phyloP scores from a whole-genome alignment of 64 coral and sea anemone genomes.

The Stichodactyla mertensii region DNA sequence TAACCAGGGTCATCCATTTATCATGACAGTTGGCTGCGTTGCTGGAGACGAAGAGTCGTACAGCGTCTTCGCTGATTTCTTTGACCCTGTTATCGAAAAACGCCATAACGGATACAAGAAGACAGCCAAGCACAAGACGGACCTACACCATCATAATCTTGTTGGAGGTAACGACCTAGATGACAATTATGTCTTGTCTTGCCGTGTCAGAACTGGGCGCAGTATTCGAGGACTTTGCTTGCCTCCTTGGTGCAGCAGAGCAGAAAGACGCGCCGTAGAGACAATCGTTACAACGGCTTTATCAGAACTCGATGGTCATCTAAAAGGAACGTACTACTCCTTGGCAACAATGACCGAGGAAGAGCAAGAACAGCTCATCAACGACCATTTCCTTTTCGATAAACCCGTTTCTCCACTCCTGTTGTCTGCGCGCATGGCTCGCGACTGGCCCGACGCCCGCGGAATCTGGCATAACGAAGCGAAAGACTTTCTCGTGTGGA shows the following conservation, averaged over 20 bases:
- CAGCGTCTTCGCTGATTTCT: conserved; percentile 69
- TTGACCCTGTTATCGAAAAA: conserved; percentile 77
- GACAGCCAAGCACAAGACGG: conserved; percentile 74
- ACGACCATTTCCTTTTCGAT: conserved; percentile 90
- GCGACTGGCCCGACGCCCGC: conserved; percentile 90
- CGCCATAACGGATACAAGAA: conserved; percentile 80
- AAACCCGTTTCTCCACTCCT: conserved; percentile 85
- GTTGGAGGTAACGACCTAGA: conserved; percentile 84
- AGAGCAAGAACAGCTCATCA: conserved; percentile 82
- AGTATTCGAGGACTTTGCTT: conserved; percentile 76
- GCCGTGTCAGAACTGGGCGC: conserved; percentile 81
- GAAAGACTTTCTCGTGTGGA: conserved; percentile 81
- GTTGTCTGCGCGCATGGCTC: conserved; percentile 66
- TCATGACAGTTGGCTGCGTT: conserved; percentile 91
- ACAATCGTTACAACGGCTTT: conserved; percentile 56
- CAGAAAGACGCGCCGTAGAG: conserved; percentile 73
- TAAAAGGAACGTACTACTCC: conserved; percentile 82
- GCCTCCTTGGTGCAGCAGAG: conserved; percentile 73
- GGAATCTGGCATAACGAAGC: conserved; percentile 86
- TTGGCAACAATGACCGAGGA: conserved; percentile 62
- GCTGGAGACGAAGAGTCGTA: conserved; percentile 85
- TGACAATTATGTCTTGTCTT: conserved; percentile 62
- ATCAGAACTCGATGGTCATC: conserved; percentile 55
- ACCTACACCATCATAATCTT: conserved; percentile 63
- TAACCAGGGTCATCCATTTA: conserved; percentile 80